Conservation (phyloP, 2,888 invertebrate species). For the Autographa gamma region DNA sequence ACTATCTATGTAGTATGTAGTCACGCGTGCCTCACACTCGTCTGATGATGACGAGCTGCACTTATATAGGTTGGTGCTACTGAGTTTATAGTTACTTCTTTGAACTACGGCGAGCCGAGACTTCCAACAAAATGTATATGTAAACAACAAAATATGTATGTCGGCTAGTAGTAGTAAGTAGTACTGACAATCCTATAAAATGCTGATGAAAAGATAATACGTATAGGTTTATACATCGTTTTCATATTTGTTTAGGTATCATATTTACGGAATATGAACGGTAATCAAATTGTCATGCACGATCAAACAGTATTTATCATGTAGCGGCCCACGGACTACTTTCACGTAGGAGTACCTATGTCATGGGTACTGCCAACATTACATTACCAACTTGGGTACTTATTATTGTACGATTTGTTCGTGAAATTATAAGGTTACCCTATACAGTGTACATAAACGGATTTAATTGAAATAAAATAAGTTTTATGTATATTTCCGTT, state of each 20-base stretch:
- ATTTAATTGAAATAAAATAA: constrained; percentile 32
- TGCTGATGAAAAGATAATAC: too few relatives aligned
- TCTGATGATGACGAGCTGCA: not conserved
- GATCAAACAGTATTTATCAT: too few relatives aligned
- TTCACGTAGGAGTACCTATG: too few relatives aligned
- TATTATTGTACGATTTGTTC: not conserved
- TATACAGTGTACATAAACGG: not conserved
- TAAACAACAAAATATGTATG: too few relatives aligned
- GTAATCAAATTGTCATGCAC: too few relatives aligned
- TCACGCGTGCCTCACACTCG: too few relatives aligned
- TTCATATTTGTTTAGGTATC: too few relatives aligned
- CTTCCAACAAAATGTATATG: not conserved
- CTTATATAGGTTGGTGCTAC: not conserved
- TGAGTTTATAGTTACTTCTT: constrained; percentile 14
- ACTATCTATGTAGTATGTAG: not conserved
- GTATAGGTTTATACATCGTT: too few relatives aligned
- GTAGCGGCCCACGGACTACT: too few relatives aligned
- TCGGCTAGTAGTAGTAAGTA: too few relatives aligned
- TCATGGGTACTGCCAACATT: not conserved
- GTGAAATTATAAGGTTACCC: not conserved
- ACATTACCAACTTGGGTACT: not conserved
- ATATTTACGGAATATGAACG: too few relatives aligned
- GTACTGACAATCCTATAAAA: too few relatives aligned
- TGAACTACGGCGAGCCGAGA: constrained; percentile 18
- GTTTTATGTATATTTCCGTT: not conserved